These are phyloP conservation scores for Yponomeuta plumbellus DNA, from an alignment of 2,888 invertebrate genomes.

Conservation along the genomic window DNA sequence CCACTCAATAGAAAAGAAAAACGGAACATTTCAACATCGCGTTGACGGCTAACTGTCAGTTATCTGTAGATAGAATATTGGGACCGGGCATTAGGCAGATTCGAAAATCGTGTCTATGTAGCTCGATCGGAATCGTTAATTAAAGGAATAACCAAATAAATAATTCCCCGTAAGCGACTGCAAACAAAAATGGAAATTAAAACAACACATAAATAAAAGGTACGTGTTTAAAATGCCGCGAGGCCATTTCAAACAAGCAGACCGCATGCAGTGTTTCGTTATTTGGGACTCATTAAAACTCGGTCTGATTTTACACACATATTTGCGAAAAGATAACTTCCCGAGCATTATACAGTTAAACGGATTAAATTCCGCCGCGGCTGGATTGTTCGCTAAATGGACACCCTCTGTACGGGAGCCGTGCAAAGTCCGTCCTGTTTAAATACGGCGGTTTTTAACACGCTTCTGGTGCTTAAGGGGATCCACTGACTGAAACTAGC, in stretches of 20 bases:
- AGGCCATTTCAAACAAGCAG: conserved; percentile 16
- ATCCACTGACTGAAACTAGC: no score
- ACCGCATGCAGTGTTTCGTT: conserved; percentile 37
- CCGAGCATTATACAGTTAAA: conserved; percentile 56
- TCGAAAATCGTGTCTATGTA: no score
- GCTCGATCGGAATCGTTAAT: neutral
- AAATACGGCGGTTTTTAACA: neutral
- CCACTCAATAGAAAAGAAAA: no score
- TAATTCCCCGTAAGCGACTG: neutral
- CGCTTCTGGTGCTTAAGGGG: no score
- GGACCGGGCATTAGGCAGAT: no score
- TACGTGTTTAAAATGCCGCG: neutral
- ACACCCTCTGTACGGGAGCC: conserved; percentile 43
- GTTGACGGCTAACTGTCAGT: no score
- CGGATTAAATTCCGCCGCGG: conserved; percentile 64
- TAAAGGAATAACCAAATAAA: neutral
- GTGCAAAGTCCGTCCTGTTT: conserved; percentile 1
- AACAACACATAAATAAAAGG: neutral
- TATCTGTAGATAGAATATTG: no score
- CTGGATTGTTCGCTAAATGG: conserved; percentile 60
- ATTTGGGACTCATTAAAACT: conserved; percentile 58
- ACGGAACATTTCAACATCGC: no score
- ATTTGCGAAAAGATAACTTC: conserved; percentile 52
- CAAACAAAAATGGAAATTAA: neutral
- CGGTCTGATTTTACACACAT: conserved; percentile 54